Evolutionary conservation across 1,140 invertebrate species (phyloP).

Genomic region (Zaprionus inermis): DNA sequence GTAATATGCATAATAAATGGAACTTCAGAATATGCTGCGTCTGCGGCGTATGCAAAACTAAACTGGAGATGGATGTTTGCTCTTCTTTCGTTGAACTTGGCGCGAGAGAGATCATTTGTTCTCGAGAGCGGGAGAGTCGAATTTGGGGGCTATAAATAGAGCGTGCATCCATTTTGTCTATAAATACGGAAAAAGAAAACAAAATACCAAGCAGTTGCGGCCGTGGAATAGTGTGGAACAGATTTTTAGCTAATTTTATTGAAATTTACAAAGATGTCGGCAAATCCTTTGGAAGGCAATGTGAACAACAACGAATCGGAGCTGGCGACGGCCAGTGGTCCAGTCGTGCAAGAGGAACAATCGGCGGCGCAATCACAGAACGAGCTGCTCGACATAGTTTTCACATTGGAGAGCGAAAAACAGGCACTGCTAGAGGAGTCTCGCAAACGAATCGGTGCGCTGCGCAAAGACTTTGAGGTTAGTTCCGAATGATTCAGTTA

Average conservation of each 20-base stretch:
- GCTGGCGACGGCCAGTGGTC: background rate
- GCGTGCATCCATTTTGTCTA: slow-evolving; percentile 72
- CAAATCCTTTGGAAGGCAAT: slow-evolving; percentile 58
- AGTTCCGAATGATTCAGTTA: slow-evolving; percentile 39
- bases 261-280: slow-evolving; percentile 65
- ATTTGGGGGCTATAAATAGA: slow-evolving; percentile 65
- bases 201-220: slow-evolving; percentile 29
- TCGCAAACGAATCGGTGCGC: slow-evolving; percentile 68
- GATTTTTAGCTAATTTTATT: slow-evolving; percentile 33
- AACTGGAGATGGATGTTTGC: slow-evolving; percentile 49
- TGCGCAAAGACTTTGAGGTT: slow-evolving; percentile 84
- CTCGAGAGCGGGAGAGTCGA: slow-evolving; percentile 39
- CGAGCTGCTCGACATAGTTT: slow-evolving; percentile 81
- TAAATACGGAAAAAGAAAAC: slow-evolving; percentile 72
- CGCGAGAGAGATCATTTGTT: slow-evolving; percentile 14
- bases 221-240: slow-evolving; percentile 31
- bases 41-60: slow-evolving; percentile 62
- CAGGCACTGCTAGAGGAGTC: slow-evolving; percentile 80
- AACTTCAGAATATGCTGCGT: slow-evolving; percentile 55
- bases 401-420: slow-evolving; percentile 82
- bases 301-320: slow-evolving; percentile 67
- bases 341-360: background rate
- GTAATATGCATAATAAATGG: slow-evolving; percentile 69
- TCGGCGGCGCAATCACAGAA: slow-evolving; percentile 51
- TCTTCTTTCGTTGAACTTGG: slow-evolving; percentile 15